A percentile compares a stretch with the other conserved stretches of the same genome.
These are phyloP conservation scores for Chromis chromis DNA, from an alignment of 2,797 vertebrate species.

Conservation along the genomic window DNA sequence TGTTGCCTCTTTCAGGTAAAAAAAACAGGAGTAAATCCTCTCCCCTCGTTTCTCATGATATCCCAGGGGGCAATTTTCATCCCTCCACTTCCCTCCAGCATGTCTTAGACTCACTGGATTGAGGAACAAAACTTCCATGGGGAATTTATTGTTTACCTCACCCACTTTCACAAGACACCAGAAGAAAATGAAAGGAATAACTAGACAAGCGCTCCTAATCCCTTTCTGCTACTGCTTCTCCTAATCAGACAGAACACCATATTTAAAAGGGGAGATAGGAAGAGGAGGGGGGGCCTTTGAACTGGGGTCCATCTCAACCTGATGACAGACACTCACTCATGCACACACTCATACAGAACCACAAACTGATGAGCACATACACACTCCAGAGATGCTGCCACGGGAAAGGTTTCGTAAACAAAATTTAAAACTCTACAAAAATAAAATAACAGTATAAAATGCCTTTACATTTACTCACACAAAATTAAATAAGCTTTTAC, in stretches of 20 bases:
- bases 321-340: constrained; percentile 30
- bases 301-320: constrained; percentile 50
- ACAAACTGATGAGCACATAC: constrained; percentile 4
- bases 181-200: constrained; percentile 10
- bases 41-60: constrained; percentile 13
- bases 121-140: constrained; percentile 26
- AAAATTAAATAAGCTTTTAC: constrained; percentile 91
- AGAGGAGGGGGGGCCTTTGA: constrained; percentile 30
- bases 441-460: constrained; percentile 89
- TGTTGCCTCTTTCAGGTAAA: constrained; percentile 37
- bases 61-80: constrained; percentile 36
- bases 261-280: constrained; percentile 20
- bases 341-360: neutral
- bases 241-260: constrained; percentile 20
- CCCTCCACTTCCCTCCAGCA: constrained; percentile 38
- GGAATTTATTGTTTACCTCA: constrained; percentile 30
- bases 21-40: constrained; percentile 27
- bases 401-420: constrained; percentile 89
- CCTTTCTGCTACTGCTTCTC: constrained; percentile 32
- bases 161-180: constrained; percentile 32
- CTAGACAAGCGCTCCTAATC: constrained; percentile 22
- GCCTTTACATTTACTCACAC: constrained; percentile 77
- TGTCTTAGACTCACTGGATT: constrained; percentile 24
- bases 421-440: constrained; percentile 89
- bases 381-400: constrained; percentile 87